Evolutionary conservation across 2,888 invertebrate species (phyloP).

Genomic region (Ophraella communa): DNA sequence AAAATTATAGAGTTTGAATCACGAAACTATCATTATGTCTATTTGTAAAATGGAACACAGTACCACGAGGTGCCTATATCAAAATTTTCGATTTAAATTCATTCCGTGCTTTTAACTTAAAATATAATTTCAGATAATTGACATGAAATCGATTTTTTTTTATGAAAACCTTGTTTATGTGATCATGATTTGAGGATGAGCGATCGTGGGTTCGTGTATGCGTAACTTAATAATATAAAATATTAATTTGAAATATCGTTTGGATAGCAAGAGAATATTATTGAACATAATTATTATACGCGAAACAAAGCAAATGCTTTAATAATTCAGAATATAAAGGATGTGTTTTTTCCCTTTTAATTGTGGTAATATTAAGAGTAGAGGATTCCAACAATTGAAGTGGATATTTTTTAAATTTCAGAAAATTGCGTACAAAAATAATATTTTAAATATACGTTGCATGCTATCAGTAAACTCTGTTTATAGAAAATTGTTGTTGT

Average conservation of each 20-base stretch:
- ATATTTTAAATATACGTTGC: too few species aligned
- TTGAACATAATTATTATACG: background rate
- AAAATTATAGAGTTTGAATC: slow-evolving; percentile 19
- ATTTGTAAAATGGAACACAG: slow-evolving; percentile 32
- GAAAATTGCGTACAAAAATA: too few species aligned
- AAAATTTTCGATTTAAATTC: slow-evolving; percentile 17
- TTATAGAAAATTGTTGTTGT: too few species aligned
- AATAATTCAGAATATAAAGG: too few species aligned
- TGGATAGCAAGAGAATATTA: background rate
- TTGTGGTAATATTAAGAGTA: too few species aligned
- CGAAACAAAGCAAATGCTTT: too few species aligned
- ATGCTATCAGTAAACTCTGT: too few species aligned
- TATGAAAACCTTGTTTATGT: slow-evolving; percentile 6
- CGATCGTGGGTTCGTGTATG: background rate
- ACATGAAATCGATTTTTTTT: slow-evolving; percentile 14
- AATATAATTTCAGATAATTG: slow-evolving; percentile 20
- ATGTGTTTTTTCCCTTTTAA: too few species aligned
- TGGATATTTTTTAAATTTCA: too few species aligned
- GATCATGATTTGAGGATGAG: background rate
- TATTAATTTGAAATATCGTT: background rate
- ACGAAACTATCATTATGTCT: slow-evolving; percentile 29
- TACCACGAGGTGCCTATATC: slow-evolving; percentile 29
- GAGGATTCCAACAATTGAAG: too few species aligned
- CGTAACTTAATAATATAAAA: background rate
- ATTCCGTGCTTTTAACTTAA: slow-evolving; percentile 12